These are phyloP conservation scores for Callitettix versicolor DNA, from an alignment of 1,140 invertebrate species.

Conservation along the genomic window DNA sequence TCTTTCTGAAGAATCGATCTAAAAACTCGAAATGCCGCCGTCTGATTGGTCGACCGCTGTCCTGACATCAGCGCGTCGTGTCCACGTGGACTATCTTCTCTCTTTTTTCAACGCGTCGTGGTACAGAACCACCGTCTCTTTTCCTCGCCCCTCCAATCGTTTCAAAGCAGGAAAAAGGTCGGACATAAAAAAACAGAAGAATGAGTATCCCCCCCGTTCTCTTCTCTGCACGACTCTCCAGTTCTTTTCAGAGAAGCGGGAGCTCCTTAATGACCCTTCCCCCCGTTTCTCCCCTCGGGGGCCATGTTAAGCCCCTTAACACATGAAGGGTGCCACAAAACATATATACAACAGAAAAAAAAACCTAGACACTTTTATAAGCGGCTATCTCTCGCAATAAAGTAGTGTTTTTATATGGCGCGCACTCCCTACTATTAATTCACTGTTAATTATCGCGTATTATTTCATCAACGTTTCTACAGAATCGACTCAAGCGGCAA, in stretches of 20 bases:
- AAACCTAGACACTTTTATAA: constrained; percentile 16
- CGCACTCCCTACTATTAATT: too few species aligned
- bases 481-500: too few species aligned
- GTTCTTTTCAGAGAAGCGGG: constrained; percentile 16
- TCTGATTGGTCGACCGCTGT: neutral
- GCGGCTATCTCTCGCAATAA: constrained; percentile 9
- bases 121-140: neutral
- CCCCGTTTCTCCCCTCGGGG: neutral
- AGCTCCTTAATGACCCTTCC: constrained; percentile 22
- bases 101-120: neutral
- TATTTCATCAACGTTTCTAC: too few species aligned
- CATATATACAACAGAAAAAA: constrained; percentile 15
- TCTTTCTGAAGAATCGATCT: constrained; percentile 15
- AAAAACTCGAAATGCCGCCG: neutral
- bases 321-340: constrained; percentile 21
- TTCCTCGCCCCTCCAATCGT: neutral
- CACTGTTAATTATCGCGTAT: too few species aligned
- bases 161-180: constrained; percentile 16
- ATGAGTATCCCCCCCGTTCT: constrained; percentile 17
- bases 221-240: constrained; percentile 3
- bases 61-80: neutral
- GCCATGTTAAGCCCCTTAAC: constrained; percentile 18
- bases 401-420: constrained; percentile 16
- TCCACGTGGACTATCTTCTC: neutral
- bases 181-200: constrained; percentile 7